These are phyloP conservation scores for Tricholauxania praeusta DNA, from an alignment of 2,888 invertebrate genomes.

Conservation along the genomic window DNA sequence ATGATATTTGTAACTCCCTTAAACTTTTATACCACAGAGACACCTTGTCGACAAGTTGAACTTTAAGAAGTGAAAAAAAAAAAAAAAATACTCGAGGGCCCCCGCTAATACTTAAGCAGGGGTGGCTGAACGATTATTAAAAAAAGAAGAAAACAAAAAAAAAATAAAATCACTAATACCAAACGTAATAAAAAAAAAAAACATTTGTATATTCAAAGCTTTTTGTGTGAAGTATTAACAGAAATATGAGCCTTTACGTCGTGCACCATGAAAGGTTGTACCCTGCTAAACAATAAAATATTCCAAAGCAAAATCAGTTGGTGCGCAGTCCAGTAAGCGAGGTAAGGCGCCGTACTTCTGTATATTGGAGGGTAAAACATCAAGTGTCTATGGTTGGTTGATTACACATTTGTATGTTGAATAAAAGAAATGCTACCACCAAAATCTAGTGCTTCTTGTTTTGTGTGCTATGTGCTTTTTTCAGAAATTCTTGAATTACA, in stretches of 20 bases:
- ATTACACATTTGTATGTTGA: no score
- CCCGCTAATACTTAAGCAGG: neutral
- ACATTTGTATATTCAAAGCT: constrained; percentile 8
- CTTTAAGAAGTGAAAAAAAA: constrained; percentile 5
- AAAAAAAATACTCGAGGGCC: constrained; percentile 13
- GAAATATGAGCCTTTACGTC: constrained; percentile 14
- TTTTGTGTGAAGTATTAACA: neutral
- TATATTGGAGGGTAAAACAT: no score
- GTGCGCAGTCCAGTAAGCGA: no score
- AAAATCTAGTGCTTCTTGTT: no score
- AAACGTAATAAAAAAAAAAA: neutral
- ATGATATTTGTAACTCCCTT: neutral
- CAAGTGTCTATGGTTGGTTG: no score
- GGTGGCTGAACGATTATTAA: constrained; percentile 14
- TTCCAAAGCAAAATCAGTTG: no score
- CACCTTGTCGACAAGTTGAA: neutral
- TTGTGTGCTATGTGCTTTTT: no score
- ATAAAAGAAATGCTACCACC: no score
- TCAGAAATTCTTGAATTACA: no score
- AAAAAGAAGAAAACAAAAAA: neutral
- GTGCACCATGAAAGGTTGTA: constrained; percentile 11
- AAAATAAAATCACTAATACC: no score
- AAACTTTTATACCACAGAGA: neutral
- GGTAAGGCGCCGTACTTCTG: no score
- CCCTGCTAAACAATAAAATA: no score